Evolutionary conservation across 2,113 vertebrate species (phyloP).

Genomic region (Gambusia holbrooki): DNA sequence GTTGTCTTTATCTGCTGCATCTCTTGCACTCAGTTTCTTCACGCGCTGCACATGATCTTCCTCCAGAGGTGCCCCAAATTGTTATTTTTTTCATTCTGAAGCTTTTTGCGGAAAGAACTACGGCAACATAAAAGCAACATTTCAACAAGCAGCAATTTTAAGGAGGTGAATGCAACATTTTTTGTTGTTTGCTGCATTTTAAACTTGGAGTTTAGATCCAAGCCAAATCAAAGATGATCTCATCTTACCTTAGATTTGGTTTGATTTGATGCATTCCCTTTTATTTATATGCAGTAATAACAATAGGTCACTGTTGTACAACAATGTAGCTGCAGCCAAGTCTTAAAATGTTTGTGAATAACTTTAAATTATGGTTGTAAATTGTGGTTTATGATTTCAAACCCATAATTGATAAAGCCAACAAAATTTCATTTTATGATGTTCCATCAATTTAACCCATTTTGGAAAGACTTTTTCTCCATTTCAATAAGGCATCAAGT

Average conservation of each 20-base stretch:
- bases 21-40: slow-evolving; percentile 30
- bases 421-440: too few species aligned
- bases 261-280: neutral
- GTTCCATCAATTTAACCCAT: too few species aligned
- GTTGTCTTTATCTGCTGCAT: slow-evolving; percentile 36
- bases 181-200: too few species aligned
- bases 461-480: too few species aligned
- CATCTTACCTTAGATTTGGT: too few species aligned
- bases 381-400: too few species aligned
- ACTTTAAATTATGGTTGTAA: too few species aligned
- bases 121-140: slow-evolving; percentile 20
- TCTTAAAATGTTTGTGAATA: neutral
- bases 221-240: too few species aligned
- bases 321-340: neutral
- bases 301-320: neutral
- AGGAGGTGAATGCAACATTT: slow-evolving; percentile 6
- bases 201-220: neutral
- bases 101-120: slow-evolving; percentile 25
- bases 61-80: slow-evolving; percentile 29
- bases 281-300: neutral
- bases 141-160: slow-evolving; percentile 35
- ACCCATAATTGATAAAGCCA: too few species aligned
- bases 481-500: too few species aligned
- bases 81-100: slow-evolving; percentile 5
- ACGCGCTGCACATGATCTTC: slow-evolving; percentile 18